Conservation (phyloP, 53 echinoderm and acorn worm species). For the Zoroaster sp. region DNA sequence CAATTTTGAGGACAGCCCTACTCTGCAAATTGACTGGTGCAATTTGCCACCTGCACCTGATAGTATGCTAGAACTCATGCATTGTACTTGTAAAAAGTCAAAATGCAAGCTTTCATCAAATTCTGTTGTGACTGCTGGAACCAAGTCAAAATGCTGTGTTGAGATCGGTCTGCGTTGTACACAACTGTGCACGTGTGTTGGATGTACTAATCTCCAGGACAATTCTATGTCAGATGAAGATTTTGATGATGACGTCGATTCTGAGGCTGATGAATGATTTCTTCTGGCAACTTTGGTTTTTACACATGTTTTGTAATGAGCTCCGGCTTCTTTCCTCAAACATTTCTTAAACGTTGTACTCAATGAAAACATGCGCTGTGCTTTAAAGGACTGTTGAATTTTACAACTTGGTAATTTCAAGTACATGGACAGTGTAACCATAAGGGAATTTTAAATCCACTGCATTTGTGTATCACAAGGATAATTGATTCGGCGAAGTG, state of each 20-base stretch:
- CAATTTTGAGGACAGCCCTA: not conserved
- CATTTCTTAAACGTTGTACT: too few species aligned
- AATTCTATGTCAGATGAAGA: not conserved
- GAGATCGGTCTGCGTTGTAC: slow-evolving; percentile 5
- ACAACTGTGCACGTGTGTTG: slow-evolving; percentile 22
- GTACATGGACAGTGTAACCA: not conserved
- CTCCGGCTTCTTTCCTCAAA: too few species aligned
- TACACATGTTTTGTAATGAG: too few species aligned
- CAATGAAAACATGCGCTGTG: not conserved
- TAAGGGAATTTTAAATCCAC: not conserved
- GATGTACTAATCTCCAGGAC: not conserved
- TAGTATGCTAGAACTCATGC: slow-evolving; percentile 21
- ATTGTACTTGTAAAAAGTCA: slow-evolving; percentile 24
- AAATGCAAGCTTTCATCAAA: not conserved
- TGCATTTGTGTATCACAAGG: not conserved
- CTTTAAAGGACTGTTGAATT: too few species aligned
- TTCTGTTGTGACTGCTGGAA: not conserved
- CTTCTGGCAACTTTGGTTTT: too few species aligned
- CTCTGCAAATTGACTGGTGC: slow-evolving; percentile 5
- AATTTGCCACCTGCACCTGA: slow-evolving; percentile 13
- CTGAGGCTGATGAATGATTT: not conserved
- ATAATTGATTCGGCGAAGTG: not conserved
- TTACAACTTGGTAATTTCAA: not conserved
- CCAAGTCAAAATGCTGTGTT: not conserved
- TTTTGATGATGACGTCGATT: not conserved